Evolutionary conservation across 1,140 invertebrate genomes (phyloP).

Genomic region (Aphis craccivora): DNA sequence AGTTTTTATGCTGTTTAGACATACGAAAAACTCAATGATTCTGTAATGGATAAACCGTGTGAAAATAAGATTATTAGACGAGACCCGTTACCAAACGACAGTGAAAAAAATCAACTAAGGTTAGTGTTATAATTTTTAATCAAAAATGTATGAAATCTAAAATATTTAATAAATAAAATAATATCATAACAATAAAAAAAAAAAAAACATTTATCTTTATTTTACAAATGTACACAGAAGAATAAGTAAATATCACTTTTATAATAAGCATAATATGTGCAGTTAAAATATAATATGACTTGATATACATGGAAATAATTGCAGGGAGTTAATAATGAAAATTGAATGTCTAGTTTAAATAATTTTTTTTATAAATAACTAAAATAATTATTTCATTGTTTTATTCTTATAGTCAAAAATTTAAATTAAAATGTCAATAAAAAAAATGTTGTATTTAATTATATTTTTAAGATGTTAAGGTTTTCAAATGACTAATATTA

Average conservation of each 20-base stretch:
- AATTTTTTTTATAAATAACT: too few relatives aligned
- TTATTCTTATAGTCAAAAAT: too few relatives aligned
- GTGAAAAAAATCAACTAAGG: background rate
- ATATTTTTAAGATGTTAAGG: too few relatives aligned
- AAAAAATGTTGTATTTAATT: too few relatives aligned
- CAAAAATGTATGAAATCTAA: background rate
- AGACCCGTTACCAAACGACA: background rate
- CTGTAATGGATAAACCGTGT: slow-evolving; percentile 18
- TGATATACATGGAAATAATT: background rate
- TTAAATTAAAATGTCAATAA: too few relatives aligned
- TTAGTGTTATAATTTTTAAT: background rate
- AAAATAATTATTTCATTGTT: too few relatives aligned
- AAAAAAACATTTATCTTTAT: background rate
- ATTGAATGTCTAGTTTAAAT: background rate
- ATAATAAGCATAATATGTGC: background rate
- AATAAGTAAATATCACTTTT: background rate
- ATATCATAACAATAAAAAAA: background rate
- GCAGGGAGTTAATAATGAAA: background rate
- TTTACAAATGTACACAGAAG: background rate
- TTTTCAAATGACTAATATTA: too few relatives aligned
- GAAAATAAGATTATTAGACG: background rate
- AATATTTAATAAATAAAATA: background rate
- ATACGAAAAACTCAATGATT: background rate
- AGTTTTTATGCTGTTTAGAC: background rate
- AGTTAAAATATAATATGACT: background rate